Conservation (phyloP, 2,113 vertebrate genomes). For the Hemiscyllium ocellatum region DNA sequence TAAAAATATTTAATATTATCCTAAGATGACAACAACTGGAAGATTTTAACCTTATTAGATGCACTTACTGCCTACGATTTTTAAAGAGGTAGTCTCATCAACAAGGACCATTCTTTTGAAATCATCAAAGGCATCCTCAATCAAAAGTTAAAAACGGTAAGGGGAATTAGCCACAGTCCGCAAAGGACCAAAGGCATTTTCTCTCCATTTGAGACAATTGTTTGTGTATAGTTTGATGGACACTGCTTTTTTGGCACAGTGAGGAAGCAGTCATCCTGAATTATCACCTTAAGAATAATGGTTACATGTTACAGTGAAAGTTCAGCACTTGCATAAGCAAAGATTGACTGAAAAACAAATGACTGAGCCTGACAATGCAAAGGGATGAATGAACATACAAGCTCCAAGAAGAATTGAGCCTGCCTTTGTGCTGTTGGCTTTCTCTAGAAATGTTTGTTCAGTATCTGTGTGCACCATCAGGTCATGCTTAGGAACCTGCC, state of each 20-base stretch:
- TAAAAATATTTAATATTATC: background rate
- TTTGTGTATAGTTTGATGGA: background rate
- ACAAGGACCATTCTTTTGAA: too few species aligned
- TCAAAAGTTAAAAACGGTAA: background rate
- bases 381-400: background rate
- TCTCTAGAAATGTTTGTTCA: background rate
- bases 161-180: background rate
- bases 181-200: background rate
- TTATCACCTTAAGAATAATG: background rate
- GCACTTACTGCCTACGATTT: background rate
- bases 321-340: background rate
- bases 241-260: background rate
- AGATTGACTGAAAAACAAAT: background rate
- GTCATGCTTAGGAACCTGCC: background rate
- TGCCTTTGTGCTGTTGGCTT: background rate
- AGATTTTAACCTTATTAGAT: background rate
- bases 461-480: background rate
- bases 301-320: too few species aligned
- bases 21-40: background rate
- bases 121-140: background rate
- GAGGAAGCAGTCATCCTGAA: background rate
- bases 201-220: background rate
- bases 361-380: background rate
- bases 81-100: background rate
- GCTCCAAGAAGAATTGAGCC: background rate